Conservation (phyloP, 1,140 invertebrate species). For the Sesamia nonagrioides region DNA sequence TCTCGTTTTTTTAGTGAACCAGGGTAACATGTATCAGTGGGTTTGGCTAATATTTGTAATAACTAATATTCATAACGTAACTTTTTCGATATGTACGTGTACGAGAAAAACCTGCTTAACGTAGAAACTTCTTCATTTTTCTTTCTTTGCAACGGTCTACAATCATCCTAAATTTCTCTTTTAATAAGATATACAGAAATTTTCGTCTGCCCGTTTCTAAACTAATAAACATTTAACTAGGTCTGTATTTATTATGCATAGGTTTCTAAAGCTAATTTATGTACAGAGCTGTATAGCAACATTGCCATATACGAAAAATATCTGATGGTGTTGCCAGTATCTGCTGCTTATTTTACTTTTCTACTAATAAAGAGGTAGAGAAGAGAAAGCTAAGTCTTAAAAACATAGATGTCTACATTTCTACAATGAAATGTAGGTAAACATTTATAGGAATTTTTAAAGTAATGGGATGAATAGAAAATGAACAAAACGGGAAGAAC, state of each 20-base stretch:
- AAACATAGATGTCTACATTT: conserved; percentile 52
- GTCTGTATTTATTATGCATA: conserved; percentile 15
- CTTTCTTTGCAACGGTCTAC: background rate
- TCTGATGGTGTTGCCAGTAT: background rate
- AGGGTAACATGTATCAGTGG: conserved; percentile 50
- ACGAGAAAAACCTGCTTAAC: background rate
- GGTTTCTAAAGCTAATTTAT: background rate
- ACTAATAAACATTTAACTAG: background rate
- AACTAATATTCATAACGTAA: background rate
- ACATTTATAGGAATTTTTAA: background rate
- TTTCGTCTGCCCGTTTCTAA: background rate
- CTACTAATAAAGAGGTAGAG: conserved; percentile 56
- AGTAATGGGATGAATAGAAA: conserved; percentile 19
- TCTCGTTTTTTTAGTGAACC: conserved; percentile 20
- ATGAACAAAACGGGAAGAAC: background rate
- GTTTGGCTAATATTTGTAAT: conserved; percentile 22
- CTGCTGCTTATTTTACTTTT: conserved; percentile 57
- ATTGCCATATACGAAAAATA: conserved; percentile 15
- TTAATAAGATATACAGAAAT: background rate
- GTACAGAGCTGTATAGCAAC: conserved; percentile 27
- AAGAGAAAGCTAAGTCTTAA: conserved; percentile 53
- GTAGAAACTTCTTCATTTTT: background rate
- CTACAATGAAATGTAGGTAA: conserved; percentile 48
- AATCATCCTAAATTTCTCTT: background rate
- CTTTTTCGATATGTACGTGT: background rate